Evolutionary conservation across 2,888 invertebrate genomes (phyloP).

Genomic region (Odontothrips loti): DNA sequence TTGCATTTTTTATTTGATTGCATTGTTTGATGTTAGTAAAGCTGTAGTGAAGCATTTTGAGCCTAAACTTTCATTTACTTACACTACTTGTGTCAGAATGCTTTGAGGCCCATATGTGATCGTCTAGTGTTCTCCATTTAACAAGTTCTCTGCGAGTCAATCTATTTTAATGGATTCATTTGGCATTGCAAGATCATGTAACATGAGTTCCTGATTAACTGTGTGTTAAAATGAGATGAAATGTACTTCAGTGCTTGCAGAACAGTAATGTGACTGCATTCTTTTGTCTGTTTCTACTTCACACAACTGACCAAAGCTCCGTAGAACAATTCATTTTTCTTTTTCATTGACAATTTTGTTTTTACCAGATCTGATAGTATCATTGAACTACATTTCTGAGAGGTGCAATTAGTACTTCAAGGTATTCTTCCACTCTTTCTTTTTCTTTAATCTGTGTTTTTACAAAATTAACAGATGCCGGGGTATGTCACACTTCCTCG

Average conservation of each 20-base stretch:
- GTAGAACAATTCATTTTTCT: no score
- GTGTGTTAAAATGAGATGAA: background rate
- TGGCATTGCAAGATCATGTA: no score
- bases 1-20: background rate
- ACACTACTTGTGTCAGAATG: no score
- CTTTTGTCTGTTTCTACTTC: background rate
- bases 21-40: no score
- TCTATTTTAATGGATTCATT: no score
- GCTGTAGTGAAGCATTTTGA: no score
- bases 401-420: background rate
- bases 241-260: background rate
- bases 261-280: background rate
- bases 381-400: background rate
- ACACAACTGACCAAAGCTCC: no score
- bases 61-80: no score
- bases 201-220: background rate
- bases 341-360: no score
- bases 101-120: no score
- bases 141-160: no score
- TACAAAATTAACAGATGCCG: slow-evolving; percentile 9
- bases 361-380: background rate
- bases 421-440: background rate
- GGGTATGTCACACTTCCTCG: slow-evolving; percentile 12
- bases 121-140: no score
- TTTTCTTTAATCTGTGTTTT: background rate